Conservation (phyloP, 2,113 vertebrate species). For the Monarcha castaneiventris region DNA sequence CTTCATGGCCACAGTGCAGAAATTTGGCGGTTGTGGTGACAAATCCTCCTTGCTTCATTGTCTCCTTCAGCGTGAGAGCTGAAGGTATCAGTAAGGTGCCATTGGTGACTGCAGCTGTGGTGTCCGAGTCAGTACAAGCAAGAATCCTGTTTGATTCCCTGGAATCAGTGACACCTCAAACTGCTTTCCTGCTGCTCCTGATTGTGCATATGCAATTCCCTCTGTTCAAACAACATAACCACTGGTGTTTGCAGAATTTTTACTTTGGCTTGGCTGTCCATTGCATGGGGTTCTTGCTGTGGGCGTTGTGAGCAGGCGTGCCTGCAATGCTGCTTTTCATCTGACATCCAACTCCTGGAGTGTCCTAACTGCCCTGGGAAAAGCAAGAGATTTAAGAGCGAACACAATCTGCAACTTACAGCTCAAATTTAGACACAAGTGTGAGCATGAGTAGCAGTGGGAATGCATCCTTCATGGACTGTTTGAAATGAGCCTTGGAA, state of each 20-base stretch:
- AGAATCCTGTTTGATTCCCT: background rate
- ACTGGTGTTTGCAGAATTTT: background rate
- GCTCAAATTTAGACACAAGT: background rate
- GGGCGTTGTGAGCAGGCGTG: fast-evolving
- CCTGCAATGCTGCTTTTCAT: background rate
- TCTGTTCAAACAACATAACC: background rate
- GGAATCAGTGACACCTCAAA: background rate
- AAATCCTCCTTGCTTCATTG: background rate
- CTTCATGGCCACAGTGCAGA: background rate
- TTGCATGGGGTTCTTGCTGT: background rate
- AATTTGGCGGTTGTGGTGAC: background rate
- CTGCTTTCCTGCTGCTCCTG: background rate
- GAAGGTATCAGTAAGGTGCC: fast-evolving
- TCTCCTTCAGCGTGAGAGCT: background rate
- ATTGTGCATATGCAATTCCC: background rate
- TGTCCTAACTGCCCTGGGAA: background rate
- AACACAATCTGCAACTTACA: background rate
- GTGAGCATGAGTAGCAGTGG: fast-evolving
- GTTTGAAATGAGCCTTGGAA: background rate
- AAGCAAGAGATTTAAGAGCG: background rate
- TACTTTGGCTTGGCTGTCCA: background rate
- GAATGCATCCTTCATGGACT: background rate
- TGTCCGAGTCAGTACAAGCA: background rate
- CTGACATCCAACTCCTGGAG: background rate
- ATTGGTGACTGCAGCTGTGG: background rate